Evolutionary conservation across 2,113 vertebrate species (phyloP).

Genomic region (Bubo scandiacus): DNA sequence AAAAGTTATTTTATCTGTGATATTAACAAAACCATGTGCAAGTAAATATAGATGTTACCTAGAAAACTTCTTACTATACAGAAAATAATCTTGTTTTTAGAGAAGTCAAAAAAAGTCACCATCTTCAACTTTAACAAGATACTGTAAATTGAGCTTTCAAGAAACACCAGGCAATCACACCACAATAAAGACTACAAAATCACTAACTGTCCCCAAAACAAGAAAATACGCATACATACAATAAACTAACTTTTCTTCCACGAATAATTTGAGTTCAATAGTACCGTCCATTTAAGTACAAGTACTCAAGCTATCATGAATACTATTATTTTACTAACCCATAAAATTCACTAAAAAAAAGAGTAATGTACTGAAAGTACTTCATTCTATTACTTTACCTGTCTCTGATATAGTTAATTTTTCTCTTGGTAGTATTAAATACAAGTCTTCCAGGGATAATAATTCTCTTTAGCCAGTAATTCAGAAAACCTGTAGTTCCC

Average conservation of each 20-base stretch:
- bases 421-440: neutral
- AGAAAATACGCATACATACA: neutral
- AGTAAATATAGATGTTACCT: neutral
- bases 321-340: neutral
- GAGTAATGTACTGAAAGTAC: constrained; percentile 10
- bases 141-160: neutral
- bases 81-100: neutral
- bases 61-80: neutral
- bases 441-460: neutral
- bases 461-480: neutral
- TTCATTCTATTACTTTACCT: neutral
- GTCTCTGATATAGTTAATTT: neutral
- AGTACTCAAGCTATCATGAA: neutral
- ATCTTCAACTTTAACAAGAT: neutral
- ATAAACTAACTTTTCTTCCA: neutral
- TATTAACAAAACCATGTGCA: neutral
- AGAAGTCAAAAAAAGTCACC: neutral
- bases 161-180: neutral
- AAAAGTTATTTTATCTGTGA: neutral
- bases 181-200: neutral
- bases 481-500: neutral
- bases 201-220: neutral
- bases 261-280: neutral
- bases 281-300: neutral
- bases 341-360: neutral